These are phyloP conservation scores for Chloroceryle aenea DNA, from an alignment of 2,113 vertebrate species.

Conservation along the genomic window DNA sequence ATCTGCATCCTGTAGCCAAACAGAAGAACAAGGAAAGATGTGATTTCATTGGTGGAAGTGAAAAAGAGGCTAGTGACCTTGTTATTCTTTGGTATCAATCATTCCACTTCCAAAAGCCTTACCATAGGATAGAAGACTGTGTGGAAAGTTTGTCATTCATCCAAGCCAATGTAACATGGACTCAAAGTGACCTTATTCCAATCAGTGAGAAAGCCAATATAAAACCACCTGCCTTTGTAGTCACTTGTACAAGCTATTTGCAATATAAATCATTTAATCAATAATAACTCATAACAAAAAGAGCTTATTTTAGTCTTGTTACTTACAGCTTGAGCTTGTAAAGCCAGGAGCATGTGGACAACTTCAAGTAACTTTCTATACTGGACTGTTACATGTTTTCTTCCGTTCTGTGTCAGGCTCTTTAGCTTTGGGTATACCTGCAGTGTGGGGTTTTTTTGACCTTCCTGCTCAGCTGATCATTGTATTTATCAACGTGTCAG, in stretches of 20 bases:
- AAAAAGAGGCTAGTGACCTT: background rate
- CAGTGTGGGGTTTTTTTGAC: rapidly evolving
- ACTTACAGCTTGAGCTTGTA: background rate
- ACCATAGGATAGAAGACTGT: background rate
- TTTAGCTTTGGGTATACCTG: background rate
- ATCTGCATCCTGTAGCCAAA: background rate
- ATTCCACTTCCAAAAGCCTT: background rate
- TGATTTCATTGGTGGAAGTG: background rate
- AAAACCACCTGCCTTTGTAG: background rate
- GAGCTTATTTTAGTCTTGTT: background rate
- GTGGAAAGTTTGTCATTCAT: slow-evolving; percentile 20
- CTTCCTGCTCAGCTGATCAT: background rate
- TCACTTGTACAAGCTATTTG: background rate
- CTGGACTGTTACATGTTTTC: background rate
- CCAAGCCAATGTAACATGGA: background rate
- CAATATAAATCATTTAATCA: slow-evolving; percentile 19
- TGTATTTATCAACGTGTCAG: background rate
- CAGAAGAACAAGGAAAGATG: background rate
- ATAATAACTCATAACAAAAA: slow-evolving; percentile 20
- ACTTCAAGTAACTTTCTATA: background rate
- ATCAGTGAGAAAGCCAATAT: background rate
- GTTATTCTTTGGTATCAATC: background rate
- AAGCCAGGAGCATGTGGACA: background rate
- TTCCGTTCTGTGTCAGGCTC: rapidly evolving
- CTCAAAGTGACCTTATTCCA: slow-evolving; percentile 23